phyloP scores from a whole-genome alignment of 1,140 invertebrate species.

The Drosophila insularis region DNA sequence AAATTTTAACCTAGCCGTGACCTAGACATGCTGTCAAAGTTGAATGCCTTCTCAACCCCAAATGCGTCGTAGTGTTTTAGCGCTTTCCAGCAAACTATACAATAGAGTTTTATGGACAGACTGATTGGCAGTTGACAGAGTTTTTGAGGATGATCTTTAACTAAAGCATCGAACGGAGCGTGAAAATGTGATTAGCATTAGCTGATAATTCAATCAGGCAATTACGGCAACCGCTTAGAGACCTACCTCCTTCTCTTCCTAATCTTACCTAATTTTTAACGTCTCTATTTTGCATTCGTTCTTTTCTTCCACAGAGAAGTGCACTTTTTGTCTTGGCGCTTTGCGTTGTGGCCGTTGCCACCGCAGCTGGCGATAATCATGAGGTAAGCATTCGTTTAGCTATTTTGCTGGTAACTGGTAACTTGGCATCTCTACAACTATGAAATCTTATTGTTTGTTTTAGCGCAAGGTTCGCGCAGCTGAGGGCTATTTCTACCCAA shows the following conservation, averaged over 20 bases:
- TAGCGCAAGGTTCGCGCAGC: slow-evolving; percentile 71
- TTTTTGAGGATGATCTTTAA: slow-evolving; percentile 64
- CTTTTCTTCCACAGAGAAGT: slow-evolving; percentile 67
- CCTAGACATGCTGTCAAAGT: slow-evolving; percentile 77
- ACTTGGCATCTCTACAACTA: neutral
- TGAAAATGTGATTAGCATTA: slow-evolving; percentile 66
- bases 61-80: slow-evolving; percentile 40
- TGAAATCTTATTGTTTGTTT: neutral
- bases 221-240: slow-evolving; percentile 35
- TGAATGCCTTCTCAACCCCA: slow-evolving; percentile 58
- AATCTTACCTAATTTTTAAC: neutral
- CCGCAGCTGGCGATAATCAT: slow-evolving; percentile 65
- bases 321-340: slow-evolving; percentile 77
- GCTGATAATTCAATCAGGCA: slow-evolving; percentile 64
- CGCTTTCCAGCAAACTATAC: slow-evolving; percentile 60
- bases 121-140: slow-evolving; percentile 35
- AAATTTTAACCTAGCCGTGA: slow-evolving; percentile 39
- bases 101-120: slow-evolving; percentile 28
- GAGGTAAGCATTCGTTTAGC: slow-evolving; percentile 55
- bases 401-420: neutral
- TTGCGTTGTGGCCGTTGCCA: slow-evolving; percentile 74
- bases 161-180: slow-evolving; percentile 49
- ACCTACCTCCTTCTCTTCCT: too few relatives aligned
- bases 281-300: slow-evolving; percentile 19
- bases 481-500: slow-evolving; percentile 73